A percentile compares a stretch with the other conserved stretches of the same genome.
Evolutionary conservation across 2,797 vertebrate species (phyloP).

Genomic region (Phalanger gymnotis): DNA sequence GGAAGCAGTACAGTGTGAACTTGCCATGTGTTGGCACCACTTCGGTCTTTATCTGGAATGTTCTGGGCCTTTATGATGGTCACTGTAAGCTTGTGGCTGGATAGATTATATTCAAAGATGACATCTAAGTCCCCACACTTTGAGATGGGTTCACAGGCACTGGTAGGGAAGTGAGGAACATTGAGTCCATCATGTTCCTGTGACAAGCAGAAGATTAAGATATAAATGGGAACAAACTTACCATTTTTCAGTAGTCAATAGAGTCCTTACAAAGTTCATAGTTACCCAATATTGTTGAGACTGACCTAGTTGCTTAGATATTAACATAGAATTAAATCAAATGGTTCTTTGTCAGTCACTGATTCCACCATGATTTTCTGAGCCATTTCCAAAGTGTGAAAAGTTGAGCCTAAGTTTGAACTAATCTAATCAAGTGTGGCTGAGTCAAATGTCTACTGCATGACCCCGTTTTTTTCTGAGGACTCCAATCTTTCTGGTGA

Average conservation of each 20-base stretch:
- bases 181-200: conserved; percentile 83
- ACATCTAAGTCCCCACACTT: conserved; percentile 94
- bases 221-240: conserved; percentile 6
- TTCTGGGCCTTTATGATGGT: conserved; percentile 89
- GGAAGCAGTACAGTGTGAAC: conserved; percentile 94
- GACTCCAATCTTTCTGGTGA: not conserved
- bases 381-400: not conserved
- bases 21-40: conserved; percentile 93
- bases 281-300: conserved; percentile 12
- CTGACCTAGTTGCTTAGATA: conserved; percentile 22
- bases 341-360: conserved; percentile 3
- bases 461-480: not conserved
- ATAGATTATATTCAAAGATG: conserved; percentile 88
- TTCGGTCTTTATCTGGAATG: conserved; percentile 94
- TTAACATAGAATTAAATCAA: conserved; percentile 57
- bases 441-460: not conserved
- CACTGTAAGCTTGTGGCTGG: conserved; percentile 89
- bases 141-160: conserved; percentile 86
- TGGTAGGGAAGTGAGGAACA: conserved; percentile 65
- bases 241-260: not conserved
- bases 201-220: conserved; percentile 66
- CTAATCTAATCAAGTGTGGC: not conserved
- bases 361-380: conserved; percentile 16
- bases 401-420: not conserved
- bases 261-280: conserved; percentile 27